Evolutionary conservation across 37 sponge, comb jelly and placozoan genomes (phyloP).

Genomic region (Hormiphora californensis): DNA sequence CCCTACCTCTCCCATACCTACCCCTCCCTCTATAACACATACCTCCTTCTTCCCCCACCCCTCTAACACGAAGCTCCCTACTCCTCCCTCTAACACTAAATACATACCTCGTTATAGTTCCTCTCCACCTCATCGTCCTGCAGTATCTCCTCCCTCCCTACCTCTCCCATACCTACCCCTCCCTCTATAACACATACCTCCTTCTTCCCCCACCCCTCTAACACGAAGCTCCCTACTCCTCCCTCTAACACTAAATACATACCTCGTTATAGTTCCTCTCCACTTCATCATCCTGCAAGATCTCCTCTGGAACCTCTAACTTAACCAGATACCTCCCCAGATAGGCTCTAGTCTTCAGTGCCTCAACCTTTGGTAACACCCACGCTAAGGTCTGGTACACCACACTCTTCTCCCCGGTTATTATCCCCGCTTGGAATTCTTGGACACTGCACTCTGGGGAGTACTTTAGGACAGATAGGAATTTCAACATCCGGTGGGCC

Average conservation of each 20-base stretch:
- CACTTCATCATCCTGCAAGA: conserved; percentile 77
- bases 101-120: conserved; percentile 56
- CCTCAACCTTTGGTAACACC: conserved; percentile 13
- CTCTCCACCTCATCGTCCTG: conserved; percentile 72
- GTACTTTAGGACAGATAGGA: conserved; percentile 83
- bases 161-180: neutral
- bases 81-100: no score
- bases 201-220: no score
- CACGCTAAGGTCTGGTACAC: conserved; percentile 41
- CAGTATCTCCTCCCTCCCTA: conserved; percentile 71
- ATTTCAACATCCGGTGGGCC: conserved; percentile 76
- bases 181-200: neutral
- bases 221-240: no score
- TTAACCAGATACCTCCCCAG: conserved; percentile 67
- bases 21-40: neutral
- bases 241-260: no score
- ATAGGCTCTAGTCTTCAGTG: conserved; percentile 26
- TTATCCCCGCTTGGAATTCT: conserved; percentile 45
- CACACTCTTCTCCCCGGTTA: conserved; percentile 28
- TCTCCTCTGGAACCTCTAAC: conserved; percentile 85
- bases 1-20: no score
- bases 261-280: conserved; percentile 56
- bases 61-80: no score
- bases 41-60: no score
- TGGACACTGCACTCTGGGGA: conserved; percentile 61